These are phyloP conservation scores for Cataglyphis livida DNA, from an alignment of 2,888 invertebrate genomes.

Conservation along the genomic window DNA sequence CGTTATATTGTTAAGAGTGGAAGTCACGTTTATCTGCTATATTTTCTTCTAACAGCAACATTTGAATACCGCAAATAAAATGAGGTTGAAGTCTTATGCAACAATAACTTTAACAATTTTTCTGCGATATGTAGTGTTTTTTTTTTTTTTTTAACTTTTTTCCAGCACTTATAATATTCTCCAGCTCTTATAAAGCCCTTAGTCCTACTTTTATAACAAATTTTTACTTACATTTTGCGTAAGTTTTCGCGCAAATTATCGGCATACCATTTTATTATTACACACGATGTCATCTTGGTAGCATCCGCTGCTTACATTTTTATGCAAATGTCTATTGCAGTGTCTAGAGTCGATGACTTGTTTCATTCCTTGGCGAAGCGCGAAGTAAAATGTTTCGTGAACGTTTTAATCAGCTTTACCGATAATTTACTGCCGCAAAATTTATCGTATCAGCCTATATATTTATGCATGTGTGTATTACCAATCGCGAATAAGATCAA, in stretches of 20 bases:
- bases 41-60: background rate
- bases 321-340: conserved; percentile 61
- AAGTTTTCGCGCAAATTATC: conserved; percentile 31
- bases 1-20: background rate
- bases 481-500: conserved; percentile 22
- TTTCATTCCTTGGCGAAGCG: conserved; percentile 32
- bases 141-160: background rate
- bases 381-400: conserved; percentile 22
- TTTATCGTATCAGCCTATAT: conserved; percentile 2
- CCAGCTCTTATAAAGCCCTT: background rate
- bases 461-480: conserved; percentile 4
- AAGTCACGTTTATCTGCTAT: background rate
- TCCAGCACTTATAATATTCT: conserved; percentile 1
- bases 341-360: conserved; percentile 54
- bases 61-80: background rate
- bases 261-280: conserved; percentile 1
- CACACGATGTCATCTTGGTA: conserved; percentile 35
- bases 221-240: background rate
- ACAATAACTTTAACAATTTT: background rate
- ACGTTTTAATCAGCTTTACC: conserved; percentile 60
- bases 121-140: background rate
- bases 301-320: conserved; percentile 57
- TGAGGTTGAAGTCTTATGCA: background rate
- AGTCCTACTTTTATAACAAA: background rate
- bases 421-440: conserved; percentile 48